Percentiles rank a stretch among this genome's conserved stretches.
These are phyloP conservation scores for Nyctalus aviator DNA, from an alignment of 2,797 vertebrate species.

Conservation along the genomic window DNA sequence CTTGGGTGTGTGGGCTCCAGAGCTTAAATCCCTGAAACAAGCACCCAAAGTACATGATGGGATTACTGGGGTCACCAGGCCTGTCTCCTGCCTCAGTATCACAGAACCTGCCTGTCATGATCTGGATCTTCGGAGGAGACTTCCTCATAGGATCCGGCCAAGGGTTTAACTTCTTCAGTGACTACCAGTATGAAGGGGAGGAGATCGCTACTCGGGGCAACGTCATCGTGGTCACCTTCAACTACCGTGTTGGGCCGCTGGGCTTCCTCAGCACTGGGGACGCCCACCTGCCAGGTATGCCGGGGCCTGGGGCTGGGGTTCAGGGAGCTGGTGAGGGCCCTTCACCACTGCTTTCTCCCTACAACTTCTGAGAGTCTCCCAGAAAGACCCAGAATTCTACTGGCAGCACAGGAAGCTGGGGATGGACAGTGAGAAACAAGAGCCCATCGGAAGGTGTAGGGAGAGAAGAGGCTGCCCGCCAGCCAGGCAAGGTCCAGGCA, in stretches of 20 bases:
- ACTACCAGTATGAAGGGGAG: slow-evolving; percentile 93
- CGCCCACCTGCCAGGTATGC: slow-evolving; percentile 89
- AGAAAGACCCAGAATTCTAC: background rate
- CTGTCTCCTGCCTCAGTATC: slow-evolving; percentile 89
- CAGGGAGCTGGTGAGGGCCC: accelerated
- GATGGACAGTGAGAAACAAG: accelerated
- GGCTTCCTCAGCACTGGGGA: slow-evolving; percentile 98
- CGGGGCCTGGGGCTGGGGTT: accelerated
- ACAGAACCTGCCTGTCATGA: slow-evolving; percentile 92
- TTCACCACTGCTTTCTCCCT: background rate
- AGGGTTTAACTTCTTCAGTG: slow-evolving; percentile 91
- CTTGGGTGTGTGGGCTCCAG: background rate
- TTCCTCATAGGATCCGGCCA: slow-evolving; percentile 91
- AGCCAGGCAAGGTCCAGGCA: background rate
- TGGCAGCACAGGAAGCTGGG: background rate
- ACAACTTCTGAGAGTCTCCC: accelerated
- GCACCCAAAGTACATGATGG: accelerated
- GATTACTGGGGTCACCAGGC: background rate
- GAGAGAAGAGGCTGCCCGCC: background rate
- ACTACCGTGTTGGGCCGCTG: slow-evolving; percentile 94
- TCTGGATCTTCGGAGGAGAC: slow-evolving; percentile 94
- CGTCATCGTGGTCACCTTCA: slow-evolving; percentile 95
- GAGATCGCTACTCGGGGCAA: slow-evolving; percentile 94
- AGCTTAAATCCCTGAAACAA: background rate
- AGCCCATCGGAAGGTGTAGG: accelerated